A percentile compares a stretch with the other conserved stretches of the same genome.
These are phyloP conservation scores for Masticophis lateralis DNA, from an alignment of 2,797 vertebrate genomes.

Conservation along the genomic window DNA sequence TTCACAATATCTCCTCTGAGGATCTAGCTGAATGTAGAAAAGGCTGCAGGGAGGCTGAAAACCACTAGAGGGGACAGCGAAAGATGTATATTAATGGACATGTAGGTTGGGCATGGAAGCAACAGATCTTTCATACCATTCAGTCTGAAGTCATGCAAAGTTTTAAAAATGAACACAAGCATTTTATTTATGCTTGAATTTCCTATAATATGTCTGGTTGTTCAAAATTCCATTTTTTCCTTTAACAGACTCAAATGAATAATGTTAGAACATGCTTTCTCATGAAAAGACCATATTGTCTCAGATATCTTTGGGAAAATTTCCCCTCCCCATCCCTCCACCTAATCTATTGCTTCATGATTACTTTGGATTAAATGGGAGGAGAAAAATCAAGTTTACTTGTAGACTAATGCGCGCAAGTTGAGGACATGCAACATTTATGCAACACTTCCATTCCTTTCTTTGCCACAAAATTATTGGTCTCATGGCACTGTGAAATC, in stretches of 20 bases:
- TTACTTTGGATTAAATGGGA: not conserved
- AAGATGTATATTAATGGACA: not conserved
- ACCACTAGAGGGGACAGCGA: not conserved
- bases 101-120: not conserved
- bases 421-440: not conserved
- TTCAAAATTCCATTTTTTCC: not conserved
- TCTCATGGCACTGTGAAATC: not conserved
- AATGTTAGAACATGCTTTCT: not conserved
- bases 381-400: not conserved
- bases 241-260: not conserved
- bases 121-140: not conserved
- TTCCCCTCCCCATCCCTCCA: not conserved
- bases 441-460: not conserved
- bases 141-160: not conserved
- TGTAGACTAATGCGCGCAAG: accelerated
- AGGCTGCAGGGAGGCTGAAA: not conserved
- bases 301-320: not conserved
- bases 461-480: not conserved
- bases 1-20: too few species aligned
- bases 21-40: not conserved
- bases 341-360: not conserved
- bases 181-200: not conserved
- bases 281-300: not conserved
- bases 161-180: not conserved
- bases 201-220: not conserved